Conservation (phyloP, 35 echinoderm and acorn worm genomes). For the Chiridota heheva region DNA sequence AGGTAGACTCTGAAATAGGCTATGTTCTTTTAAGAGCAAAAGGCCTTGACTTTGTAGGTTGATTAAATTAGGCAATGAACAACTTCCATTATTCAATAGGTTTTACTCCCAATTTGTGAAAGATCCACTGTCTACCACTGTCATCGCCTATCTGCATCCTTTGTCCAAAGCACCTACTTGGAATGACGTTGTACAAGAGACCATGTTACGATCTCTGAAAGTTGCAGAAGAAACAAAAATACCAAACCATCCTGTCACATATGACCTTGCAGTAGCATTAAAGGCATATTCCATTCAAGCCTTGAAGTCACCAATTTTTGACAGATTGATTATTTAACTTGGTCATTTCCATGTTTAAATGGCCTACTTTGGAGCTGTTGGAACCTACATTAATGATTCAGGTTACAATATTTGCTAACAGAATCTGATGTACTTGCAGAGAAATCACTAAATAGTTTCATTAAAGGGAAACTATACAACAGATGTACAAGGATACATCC, state of each 20-base stretch:
- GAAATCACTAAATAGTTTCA: constrained; percentile 71
- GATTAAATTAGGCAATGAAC: constrained; percentile 6
- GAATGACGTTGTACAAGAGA: constrained; percentile 79
- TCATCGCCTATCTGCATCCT: constrained; percentile 64
- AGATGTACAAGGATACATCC: constrained; percentile 72
- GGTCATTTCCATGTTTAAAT: constrained; percentile 78
- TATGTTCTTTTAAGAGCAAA: constrained; percentile 42
- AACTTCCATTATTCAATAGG: constrained; percentile 53
- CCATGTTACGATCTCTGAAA: constrained; percentile 53
- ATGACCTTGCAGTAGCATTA: constrained; percentile 76
- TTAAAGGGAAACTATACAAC: constrained; percentile 70
- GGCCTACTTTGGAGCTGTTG: constrained; percentile 72
- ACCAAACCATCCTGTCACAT: constrained; percentile 52
- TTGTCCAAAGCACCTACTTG: constrained; percentile 59
- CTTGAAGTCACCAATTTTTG: constrained; percentile 59
- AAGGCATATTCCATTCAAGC: constrained; percentile 85
- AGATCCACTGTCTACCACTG: constrained; percentile 53
- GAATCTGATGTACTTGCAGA: constrained; percentile 61
- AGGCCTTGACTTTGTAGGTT: constrained; percentile 1
- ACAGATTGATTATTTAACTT: constrained; percentile 67
- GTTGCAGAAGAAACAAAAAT: constrained; percentile 63
- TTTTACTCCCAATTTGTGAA: constrained; percentile 66
- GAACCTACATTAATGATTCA: constrained; percentile 77
- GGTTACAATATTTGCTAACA: constrained; percentile 62
- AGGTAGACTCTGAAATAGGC: neutral